Base-by-base conservation (phyloP, 2,113 vertebrate species). In the Clinocottus analis region DNA sequence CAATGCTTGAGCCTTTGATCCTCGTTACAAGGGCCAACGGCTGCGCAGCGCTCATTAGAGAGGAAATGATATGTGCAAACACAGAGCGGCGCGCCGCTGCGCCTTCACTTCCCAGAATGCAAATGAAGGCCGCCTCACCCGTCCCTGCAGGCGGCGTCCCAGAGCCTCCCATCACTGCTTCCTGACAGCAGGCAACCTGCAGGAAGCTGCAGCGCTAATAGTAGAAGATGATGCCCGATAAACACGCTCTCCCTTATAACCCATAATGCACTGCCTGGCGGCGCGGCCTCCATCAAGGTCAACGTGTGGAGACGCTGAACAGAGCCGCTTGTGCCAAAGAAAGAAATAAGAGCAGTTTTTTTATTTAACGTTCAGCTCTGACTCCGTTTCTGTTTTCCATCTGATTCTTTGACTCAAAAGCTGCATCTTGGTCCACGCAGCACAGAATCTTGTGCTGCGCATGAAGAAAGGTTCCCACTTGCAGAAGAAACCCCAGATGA, bases 11-110 rank as follows among this genome's bases (percentile, higher is more conserved):
- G 76, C 82, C 90, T 89, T 80, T 88, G 86, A 84, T 87, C 86
- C 80, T 85, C 67, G 80, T 85, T 82, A 86, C 90, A 89, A 85
- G 81, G 87, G 67, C 83, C 85, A 79, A 78, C 86, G 65, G 86
- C 89, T 89, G 88, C 65, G 69, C 84, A 23, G 85, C 82, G 85
- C 90, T 93, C 90, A 93, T 93, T 93, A 93, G 90, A 89, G 87
- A 89, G 91, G 91, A 93, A 94, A 93, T 92, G 78, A 91, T 94
- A 93, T 93, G 91, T 93, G 91, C 92, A 94, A 91, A 94, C 93
- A 94, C 92, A 92, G 88, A 88, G 86, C 85, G 77, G 79, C 80
- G 81, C 87, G 82, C 82, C 63, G 82, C 84, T 82, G 89, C 61
- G 60, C 78, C 85, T 88, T 87, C 87, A 88, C 89, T 85, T 93